phyloP scores from a whole-genome alignment of 2,888 invertebrate genomes.

The Epistrophe eligans region DNA sequence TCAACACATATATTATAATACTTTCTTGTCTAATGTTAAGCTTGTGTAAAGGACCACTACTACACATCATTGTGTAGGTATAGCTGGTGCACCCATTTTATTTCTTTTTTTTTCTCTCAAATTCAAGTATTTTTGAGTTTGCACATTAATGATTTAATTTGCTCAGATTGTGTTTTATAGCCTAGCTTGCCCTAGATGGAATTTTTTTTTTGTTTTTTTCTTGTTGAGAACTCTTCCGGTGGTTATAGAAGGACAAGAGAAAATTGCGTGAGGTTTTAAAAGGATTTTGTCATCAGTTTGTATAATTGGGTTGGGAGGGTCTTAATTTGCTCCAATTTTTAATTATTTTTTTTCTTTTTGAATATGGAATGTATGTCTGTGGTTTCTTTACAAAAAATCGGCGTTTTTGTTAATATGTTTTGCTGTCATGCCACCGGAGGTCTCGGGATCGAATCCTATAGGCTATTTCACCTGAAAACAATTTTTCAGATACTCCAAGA shows the following conservation, averaged over 20 bases:
- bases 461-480: too few species aligned
- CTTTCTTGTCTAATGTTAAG: constrained; percentile 1
- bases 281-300: not conserved
- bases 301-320: not conserved
- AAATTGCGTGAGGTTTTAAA: constrained; percentile 20
- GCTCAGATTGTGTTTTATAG: constrained; percentile 49
- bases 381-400: too few species aligned
- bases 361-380: too few species aligned
- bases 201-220: not conserved
- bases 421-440: too few species aligned
- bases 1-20: not conserved
- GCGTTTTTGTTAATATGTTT: too few species aligned
- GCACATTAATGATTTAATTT: constrained; percentile 72
- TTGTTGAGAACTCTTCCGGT: constrained; percentile 23
- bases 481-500: too few species aligned
- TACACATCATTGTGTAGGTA: not conserved
- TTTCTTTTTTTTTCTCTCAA: constrained; percentile 3
- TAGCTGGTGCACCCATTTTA: not conserved
- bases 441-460: too few species aligned
- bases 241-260: not conserved
- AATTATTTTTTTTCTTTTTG: not conserved
- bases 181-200: constrained; percentile 39
- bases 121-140: constrained; percentile 70
- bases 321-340: not conserved
- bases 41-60: not conserved